Percentiles rank a stretch among this genome's conserved stretches.
Conservation (phyloP, 2,888 invertebrate species). For the Dryobotodes eremita region DNA sequence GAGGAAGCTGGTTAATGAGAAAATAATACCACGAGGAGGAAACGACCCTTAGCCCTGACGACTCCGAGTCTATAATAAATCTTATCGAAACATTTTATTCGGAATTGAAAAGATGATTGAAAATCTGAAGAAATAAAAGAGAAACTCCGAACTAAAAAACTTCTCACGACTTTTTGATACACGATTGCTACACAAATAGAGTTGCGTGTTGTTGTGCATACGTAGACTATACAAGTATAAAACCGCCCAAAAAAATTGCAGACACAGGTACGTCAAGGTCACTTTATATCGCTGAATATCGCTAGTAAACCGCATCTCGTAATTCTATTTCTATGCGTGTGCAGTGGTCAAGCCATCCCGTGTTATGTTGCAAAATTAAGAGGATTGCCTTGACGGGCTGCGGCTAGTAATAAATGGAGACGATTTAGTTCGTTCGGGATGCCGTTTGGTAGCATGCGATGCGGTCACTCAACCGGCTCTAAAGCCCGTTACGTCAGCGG, state of each 20-base stretch:
- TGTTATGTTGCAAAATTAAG: constrained; percentile 79
- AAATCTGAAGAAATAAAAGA: constrained; percentile 49
- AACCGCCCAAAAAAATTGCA: constrained; percentile 56
- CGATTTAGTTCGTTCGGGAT: constrained; percentile 80
- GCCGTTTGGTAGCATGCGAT: constrained; percentile 83
- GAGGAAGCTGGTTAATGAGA: constrained; percentile 69
- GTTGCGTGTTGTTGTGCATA: constrained; percentile 38
- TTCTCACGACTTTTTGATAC: constrained; percentile 20
- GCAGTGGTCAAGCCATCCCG: constrained; percentile 77
- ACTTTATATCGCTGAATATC: constrained; percentile 70
- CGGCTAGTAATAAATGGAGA: constrained; percentile 73
- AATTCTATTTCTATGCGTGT: constrained; percentile 74
- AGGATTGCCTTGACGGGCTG: constrained; percentile 73
- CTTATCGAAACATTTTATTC: constrained; percentile 68
- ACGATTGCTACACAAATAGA: constrained; percentile 23
- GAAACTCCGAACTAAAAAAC: constrained; percentile 18
- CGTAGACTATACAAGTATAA: constrained; percentile 54
- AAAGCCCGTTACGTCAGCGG: constrained; percentile 87
- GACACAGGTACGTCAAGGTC: constrained; percentile 71
- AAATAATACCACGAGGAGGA: constrained; percentile 69
- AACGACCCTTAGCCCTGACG: constrained; percentile 68
- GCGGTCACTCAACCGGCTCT: constrained; percentile 88
- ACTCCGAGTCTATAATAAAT: constrained; percentile 66
- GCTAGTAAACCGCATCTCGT: constrained; percentile 73
- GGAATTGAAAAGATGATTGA: constrained; percentile 66